Base-by-base conservation (phyloP, 2,888 invertebrate species). In the Macaria notata region DNA sequence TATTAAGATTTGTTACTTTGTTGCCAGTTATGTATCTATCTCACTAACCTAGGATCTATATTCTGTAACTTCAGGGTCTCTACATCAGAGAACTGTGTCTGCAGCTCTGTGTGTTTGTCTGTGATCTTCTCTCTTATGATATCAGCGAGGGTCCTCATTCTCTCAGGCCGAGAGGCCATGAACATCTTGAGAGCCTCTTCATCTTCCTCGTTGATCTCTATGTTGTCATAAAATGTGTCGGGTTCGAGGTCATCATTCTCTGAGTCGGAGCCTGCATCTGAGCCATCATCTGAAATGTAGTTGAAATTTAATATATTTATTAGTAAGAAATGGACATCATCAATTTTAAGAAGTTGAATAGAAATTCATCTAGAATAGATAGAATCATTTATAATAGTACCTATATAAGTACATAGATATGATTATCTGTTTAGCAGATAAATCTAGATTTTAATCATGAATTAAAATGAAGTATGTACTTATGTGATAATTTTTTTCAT, bases 41-140 rank as follows among this genome's bases (percentile, higher is more conserved):
- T 19, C 33, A 36, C 33, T 7, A 64, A 93, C 93, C 94, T 92
- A 1, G 97, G 96, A 89, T 98, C 97, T 65, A 99, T 81, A 64
- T 98, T 95, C 78, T 97, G 95, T 71, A 97, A 88, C 75, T 95
- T 95, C 9, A 97, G 76, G 29, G 94, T 93, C 61, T 94, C 95
- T 43, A 90, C 93, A 92, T 98, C 98, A 44, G 97, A 96, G 75
- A 97, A 95, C 75, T 97, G 95, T 36, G 96, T 94, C 45, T 96
- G 94, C 19, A 98, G 92, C 88, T 98, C 98, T 0, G 97, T 97
- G 72, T 97, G 95, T 79, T 98, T 98, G 74, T 98, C 98, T 31
- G 96, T 96, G 42, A 99, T 94, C 90, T 97, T 98, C 68, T 98
- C 98, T 92, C 95, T 94, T 59, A 99, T 98, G 44, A 98, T 95